phyloP scores from a whole-genome alignment of 2,888 invertebrate genomes.

The Sminthurinus aureus region DNA sequence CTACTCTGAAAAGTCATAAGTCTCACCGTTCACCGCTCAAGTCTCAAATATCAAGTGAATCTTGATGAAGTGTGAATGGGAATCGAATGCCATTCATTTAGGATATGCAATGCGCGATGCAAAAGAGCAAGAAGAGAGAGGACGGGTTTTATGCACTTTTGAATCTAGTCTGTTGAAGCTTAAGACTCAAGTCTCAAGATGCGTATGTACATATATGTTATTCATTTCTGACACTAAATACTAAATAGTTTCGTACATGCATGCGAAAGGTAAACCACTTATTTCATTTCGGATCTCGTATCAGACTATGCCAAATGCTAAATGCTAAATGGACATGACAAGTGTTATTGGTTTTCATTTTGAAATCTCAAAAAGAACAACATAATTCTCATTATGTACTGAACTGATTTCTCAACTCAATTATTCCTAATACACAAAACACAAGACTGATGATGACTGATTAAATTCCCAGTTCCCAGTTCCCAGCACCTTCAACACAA shows the following conservation, averaged over 20 bases:
- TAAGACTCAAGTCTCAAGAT: too few species aligned
- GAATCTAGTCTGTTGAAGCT: too few species aligned
- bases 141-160: too few species aligned
- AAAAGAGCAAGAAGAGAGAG: neutral
- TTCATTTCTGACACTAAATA: too few species aligned
- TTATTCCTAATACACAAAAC: too few species aligned
- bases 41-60: neutral
- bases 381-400: neutral
- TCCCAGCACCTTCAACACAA: too few species aligned
- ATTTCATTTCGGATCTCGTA: neutral
- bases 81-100: neutral
- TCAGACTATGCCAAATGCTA: too few species aligned
- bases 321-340: neutral
- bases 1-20: too few species aligned
- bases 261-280: neutral
- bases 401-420: too few species aligned
- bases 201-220: neutral
- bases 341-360: neutral
- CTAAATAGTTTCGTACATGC: neutral
- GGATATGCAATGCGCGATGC: neutral
- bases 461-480: too few species aligned
- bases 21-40: too few species aligned
- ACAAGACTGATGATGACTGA: too few species aligned
- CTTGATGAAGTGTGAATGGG: conserved; percentile 17
- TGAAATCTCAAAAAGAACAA: neutral